These are phyloP conservation scores for Agrotis ipsilon DNA, from an alignment of 2,888 invertebrate genomes.

Conservation along the genomic window DNA sequence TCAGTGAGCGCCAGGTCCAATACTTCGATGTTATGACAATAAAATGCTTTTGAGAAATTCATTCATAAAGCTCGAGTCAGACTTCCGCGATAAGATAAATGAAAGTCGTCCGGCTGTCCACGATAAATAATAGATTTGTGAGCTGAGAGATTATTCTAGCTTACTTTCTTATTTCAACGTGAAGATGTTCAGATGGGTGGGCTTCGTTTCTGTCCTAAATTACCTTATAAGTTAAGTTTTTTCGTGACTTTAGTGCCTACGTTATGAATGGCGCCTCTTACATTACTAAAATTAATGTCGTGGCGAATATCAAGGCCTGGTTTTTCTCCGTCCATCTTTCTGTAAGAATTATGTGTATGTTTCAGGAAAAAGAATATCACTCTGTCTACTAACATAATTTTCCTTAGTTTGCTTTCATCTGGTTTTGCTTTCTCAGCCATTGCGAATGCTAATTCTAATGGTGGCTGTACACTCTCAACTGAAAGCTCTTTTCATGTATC, in stretches of 20 bases:
- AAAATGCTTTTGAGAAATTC: conserved; percentile 34
- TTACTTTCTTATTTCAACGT: conserved; percentile 51
- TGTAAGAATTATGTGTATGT: conserved; percentile 17
- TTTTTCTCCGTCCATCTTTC: conserved; percentile 28
- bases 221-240: conserved; percentile 58
- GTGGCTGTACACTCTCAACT: background rate
- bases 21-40: conserved; percentile 18
- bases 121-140: conserved; percentile 58
- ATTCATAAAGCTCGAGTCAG: conserved; percentile 29
- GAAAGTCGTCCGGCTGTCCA: conserved; percentile 26
- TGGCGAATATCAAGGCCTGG: conserved; percentile 34
- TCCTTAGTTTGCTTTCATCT: background rate
- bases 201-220: conserved; percentile 58
- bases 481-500: too few relatives aligned
- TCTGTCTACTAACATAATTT: conserved; percentile 13
- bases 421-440: background rate
- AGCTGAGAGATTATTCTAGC: conserved; percentile 58
- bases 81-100: conserved; percentile 39
- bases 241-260: conserved; percentile 37
- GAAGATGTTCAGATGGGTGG: conserved; percentile 36
- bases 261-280: conserved; percentile 39
- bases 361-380: conserved; percentile 13
- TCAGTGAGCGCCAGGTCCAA: background rate
- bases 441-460: background rate
- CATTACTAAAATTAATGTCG: conserved; percentile 56